Base-by-base conservation (phyloP, 2,113 vertebrate species). In the Corythornis cristatus region DNA sequence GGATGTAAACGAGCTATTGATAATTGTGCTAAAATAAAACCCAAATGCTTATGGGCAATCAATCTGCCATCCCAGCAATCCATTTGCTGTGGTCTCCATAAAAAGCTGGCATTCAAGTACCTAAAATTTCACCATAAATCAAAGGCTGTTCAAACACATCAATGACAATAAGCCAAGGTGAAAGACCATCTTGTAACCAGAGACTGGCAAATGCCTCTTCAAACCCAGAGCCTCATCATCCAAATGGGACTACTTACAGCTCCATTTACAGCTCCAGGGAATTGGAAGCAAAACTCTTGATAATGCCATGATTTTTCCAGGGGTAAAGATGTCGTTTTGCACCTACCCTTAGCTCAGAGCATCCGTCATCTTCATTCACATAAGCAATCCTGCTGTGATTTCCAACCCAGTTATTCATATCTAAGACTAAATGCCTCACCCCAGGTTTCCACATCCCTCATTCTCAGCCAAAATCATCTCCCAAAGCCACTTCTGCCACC, bases 381-480 rank as follows among this genome's bases (percentile, higher is more conserved):
- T 10, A 28, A 57, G n/a, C 50, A 57, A 79, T 54, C 62, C 89
- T 60, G 64, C 64, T 57, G 56, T 2, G 64, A 62, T 80, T 60
- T 77, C 25, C 64, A 92, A 78, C 62, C 58, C 42, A 5, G 54
- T 73, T 75, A 35, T n/a, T 86, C 88, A 58, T 60, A 90, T 72
- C 14, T 42, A 72, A 88, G 65, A 60, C 73, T 93, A 62, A 92
- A 57, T 29, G 40, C 61, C 80, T 90, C 57, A 2, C 64, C 89
- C 73, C 0, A 4, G 15, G 21, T 35, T 93, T 79, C 58, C 78
- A 76, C 77, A 58, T 82, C 37, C 42, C 83, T 87, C 48, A 4
- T 21, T 5, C 85, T 91, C 56, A 53, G 90, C 81, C 91, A 89
- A 93, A 83, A 83, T 23, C 85, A 40, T 56, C 68, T 93, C 79